These are phyloP conservation scores for Halesus radiatus DNA, from an alignment of 1,140 invertebrate species.

Conservation along the genomic window DNA sequence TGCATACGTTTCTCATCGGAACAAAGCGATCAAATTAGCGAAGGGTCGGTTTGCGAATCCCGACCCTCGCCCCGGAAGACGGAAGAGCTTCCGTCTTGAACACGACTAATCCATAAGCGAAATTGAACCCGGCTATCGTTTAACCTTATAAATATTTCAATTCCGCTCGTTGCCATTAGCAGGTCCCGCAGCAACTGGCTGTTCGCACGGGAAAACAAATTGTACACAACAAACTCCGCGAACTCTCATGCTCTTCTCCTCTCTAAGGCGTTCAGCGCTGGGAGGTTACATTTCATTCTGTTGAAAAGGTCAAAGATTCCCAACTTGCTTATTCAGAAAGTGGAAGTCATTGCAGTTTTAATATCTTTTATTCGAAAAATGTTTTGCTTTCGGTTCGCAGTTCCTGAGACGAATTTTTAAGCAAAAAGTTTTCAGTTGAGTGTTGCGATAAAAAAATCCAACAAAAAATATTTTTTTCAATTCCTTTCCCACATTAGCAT, in stretches of 20 bases:
- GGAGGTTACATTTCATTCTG: conserved; percentile 34
- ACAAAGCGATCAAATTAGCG: conserved; percentile 54
- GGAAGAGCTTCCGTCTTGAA: conserved; percentile 48
- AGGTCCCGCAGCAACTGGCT: conserved; percentile 33
- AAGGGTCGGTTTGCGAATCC: conserved; percentile 26
- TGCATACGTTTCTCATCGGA: conserved; percentile 45
- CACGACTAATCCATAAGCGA: conserved; percentile 55
- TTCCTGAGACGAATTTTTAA: too few relatives aligned
- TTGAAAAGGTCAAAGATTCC: conserved; percentile 37
- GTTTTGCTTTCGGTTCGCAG: too few relatives aligned
- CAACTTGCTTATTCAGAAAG: conserved; percentile 20
- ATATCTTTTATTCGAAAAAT: too few relatives aligned
- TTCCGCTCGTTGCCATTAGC: conserved; percentile 35
- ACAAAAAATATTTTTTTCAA: too few relatives aligned
- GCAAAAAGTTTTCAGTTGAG: too few relatives aligned
- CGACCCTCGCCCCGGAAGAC: conserved; percentile 38
- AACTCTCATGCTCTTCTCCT: too few relatives aligned
- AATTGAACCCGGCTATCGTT: conserved; percentile 43
- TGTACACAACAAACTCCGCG: conserved; percentile 16
- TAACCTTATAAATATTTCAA: conserved; percentile 58
- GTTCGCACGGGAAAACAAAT: conserved; percentile 50
- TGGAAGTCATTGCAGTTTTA: background rate
- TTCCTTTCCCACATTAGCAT: too few relatives aligned
- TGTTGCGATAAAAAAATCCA: too few relatives aligned
- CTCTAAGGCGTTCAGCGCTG: background rate